Conservation (phyloP, 2,888 invertebrate species). For the Protula sp. region DNA sequence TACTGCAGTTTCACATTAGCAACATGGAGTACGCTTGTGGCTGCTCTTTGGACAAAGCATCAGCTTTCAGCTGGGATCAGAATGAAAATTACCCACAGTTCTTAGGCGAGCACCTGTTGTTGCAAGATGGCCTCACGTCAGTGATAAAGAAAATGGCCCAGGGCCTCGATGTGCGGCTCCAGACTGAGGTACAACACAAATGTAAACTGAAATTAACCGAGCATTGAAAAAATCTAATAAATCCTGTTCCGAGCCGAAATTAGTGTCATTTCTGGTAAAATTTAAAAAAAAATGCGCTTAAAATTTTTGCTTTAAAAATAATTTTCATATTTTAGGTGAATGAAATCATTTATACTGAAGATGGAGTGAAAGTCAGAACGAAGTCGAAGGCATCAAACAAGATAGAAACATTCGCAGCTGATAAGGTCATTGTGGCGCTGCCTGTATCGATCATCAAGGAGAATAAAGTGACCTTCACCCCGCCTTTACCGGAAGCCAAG, state of each 20-base stretch:
- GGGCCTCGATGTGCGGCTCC: constrained; percentile 47
- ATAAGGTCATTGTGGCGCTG: constrained; percentile 53
- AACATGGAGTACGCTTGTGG: constrained; percentile 57
- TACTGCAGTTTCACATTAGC: constrained; percentile 55
- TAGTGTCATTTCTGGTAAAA: too few species aligned
- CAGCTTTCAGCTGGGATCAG: constrained; percentile 56
- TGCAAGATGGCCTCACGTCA: constrained; percentile 49
- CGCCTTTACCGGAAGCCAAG: constrained; percentile 53
- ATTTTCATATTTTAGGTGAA: too few species aligned
- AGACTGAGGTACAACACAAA: constrained; percentile 49
- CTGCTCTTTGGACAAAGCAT: constrained; percentile 45
- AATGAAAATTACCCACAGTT: constrained; percentile 57
- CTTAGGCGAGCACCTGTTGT: constrained; percentile 52
- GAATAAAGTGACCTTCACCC: constrained; percentile 47
- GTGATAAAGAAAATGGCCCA: constrained; percentile 46
- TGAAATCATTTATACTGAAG: too few species aligned
- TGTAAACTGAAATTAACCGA: too few species aligned
- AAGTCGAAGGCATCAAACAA: too few species aligned
- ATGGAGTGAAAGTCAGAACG: too few species aligned
- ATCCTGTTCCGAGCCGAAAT: too few species aligned
- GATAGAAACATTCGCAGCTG: constrained; percentile 31
- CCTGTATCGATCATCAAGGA: constrained; percentile 54
- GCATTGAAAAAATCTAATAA: too few species aligned
- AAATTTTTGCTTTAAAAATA: too few species aligned
- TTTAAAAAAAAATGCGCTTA: too few species aligned